These are phyloP conservation scores for Whitmania pigra DNA, from an alignment of 1,140 invertebrate species.

Conservation along the genomic window DNA sequence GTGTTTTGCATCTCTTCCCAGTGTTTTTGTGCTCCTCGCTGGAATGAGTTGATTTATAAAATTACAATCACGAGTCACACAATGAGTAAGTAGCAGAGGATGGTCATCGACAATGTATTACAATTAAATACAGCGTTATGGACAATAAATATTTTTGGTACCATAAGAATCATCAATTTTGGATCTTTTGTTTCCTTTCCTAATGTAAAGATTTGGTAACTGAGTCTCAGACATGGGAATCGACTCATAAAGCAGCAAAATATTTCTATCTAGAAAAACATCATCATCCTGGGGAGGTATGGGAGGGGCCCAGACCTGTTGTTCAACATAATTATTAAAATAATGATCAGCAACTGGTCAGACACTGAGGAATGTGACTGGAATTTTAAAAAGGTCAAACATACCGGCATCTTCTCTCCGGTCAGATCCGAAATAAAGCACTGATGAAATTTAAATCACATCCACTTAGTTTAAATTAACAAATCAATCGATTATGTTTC, in stretches of 20 bases:
- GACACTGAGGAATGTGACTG: no score
- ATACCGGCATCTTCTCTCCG: constrained; percentile 16
- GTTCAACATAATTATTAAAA: background rate
- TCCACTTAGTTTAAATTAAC: background rate
- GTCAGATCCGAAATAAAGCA: constrained; percentile 14
- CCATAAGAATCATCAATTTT: constrained; percentile 48
- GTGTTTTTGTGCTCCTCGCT: no score
- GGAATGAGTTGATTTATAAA: no score
- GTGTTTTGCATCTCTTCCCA: background rate
- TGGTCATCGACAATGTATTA: no score
- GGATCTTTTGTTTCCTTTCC: constrained; percentile 61
- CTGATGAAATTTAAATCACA: background rate
- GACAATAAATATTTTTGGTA: no score
- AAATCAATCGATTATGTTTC: background rate
- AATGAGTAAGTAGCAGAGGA: no score
- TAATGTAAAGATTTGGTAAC: constrained; percentile 70
- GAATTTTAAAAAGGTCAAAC: background rate
- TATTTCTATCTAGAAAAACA: constrained; percentile 72
- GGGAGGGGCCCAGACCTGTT: constrained; percentile 83
- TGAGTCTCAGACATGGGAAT: constrained; percentile 66
- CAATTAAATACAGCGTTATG: no score
- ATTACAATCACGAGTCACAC: no score
- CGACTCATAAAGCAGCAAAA: constrained; percentile 71
- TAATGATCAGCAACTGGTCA: background rate
- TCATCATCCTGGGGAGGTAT: constrained; percentile 83